A percentile compares a stretch with the other conserved stretches of the same genome.
Evolutionary conservation across 2,113 vertebrate genomes (phyloP).

Genomic region (Tiliqua scincoides): DNA sequence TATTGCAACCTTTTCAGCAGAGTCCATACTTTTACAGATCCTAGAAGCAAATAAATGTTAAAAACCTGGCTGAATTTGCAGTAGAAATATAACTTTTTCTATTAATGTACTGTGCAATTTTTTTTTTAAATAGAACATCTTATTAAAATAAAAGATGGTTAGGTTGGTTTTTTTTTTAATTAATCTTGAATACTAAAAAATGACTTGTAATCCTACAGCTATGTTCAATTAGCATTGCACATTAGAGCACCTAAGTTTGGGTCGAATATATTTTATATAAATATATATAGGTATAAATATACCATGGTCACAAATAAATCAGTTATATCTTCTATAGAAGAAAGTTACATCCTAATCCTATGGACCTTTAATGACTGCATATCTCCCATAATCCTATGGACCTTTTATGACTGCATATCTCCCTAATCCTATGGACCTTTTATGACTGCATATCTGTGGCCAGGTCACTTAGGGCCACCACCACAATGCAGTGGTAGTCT

Average conservation of each 20-base stretch:
- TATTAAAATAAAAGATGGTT: not conserved
- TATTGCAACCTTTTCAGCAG: slow-evolving; percentile 7
- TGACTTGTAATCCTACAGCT: not conserved
- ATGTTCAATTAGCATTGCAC: no score
- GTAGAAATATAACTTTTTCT: not conserved
- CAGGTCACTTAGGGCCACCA: no score
- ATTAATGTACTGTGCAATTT: not conserved
- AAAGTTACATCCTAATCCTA: not conserved
- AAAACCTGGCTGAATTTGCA: not conserved
- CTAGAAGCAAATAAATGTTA: not conserved
- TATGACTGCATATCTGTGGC: no score
- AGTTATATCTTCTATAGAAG: not conserved
- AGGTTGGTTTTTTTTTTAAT: not conserved
- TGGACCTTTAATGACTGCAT: no score
- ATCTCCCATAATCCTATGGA: no score
- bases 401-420: no score
- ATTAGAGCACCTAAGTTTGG: not conserved
- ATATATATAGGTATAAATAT: not conserved
- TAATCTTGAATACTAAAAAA: not conserved
- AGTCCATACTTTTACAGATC: slow-evolving; percentile 1
- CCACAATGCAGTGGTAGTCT: no score
- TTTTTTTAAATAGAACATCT: not conserved
- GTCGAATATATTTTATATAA: not conserved
- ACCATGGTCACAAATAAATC: not conserved
- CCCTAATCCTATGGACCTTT: no score